A percentile compares a stretch with the other conserved stretches of the same genome.
These are phyloP conservation scores for Melitaea cinxia DNA, from an alignment of 1,140 invertebrate species.

Conservation along the genomic window DNA sequence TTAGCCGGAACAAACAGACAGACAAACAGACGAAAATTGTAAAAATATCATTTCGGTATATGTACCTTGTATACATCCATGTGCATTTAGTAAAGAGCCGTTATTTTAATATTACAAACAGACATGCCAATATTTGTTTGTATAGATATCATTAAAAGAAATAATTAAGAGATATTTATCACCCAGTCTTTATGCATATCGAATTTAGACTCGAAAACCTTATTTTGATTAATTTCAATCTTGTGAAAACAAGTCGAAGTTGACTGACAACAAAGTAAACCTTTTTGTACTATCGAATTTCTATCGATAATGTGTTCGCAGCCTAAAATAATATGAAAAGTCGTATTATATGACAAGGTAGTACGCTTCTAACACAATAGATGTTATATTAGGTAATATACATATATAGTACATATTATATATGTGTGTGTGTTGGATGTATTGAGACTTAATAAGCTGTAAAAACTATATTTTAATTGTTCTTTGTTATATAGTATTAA, in stretches of 20 bases:
- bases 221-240: no score
- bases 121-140: no score
- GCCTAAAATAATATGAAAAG: conserved; percentile 4
- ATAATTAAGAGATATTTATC: no score
- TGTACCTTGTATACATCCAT: no score
- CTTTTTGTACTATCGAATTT: neutral
- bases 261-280: neutral
- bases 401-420: neutral
- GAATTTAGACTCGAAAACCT: no score
- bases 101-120: no score
- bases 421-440: conserved; percentile 2
- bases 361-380: conserved; percentile 6
- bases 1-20: no score
- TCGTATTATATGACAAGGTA: conserved; percentile 10
- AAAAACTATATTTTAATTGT: neutral
- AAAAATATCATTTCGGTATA: no score
- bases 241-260: neutral
- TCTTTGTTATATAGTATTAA: neutral
- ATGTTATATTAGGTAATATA: conserved; percentile 3
- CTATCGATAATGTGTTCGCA: neutral
- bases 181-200: no score
- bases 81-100: no score
- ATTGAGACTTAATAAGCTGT: neutral
- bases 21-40: no score
- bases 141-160: no score